Evolutionary conservation across 2,888 invertebrate genomes (phyloP).

Genomic region (Sarcophaga carnaria): DNA sequence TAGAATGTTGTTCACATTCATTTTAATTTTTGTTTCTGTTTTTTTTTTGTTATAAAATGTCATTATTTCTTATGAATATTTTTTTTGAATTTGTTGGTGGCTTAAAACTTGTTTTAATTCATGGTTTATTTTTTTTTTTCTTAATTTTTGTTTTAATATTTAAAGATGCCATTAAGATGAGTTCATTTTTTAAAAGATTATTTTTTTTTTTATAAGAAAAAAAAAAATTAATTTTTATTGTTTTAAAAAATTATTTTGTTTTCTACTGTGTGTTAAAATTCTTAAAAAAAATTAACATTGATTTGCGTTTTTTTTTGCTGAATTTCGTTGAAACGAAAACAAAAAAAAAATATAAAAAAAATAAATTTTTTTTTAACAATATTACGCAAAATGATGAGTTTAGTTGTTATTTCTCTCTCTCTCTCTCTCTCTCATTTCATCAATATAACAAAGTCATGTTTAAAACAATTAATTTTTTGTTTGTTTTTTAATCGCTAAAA

Average conservation of each 20-base stretch:
- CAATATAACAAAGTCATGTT: constrained; percentile 40
- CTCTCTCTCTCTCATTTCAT: not conserved
- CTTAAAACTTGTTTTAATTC: constrained; percentile 55
- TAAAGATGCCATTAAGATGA: constrained; percentile 61
- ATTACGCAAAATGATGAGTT: constrained; percentile 7
- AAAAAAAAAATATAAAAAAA: constrained; percentile 11
- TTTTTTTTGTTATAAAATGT: constrained; percentile 33
- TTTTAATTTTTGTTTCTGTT: constrained; percentile 26
- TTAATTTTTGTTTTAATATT: constrained; percentile 2
- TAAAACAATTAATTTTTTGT: not conserved
- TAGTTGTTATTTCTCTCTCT: not conserved
- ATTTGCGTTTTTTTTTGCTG: constrained; percentile 25
- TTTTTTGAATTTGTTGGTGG: constrained; percentile 19
- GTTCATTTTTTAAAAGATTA: constrained; percentile 56
- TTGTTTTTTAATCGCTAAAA: not conserved
- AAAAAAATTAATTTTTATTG: constrained; percentile 11
- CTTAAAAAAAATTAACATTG: constrained; percentile 43
- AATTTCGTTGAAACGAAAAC: constrained; percentile 14
- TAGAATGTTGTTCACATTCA: constrained; percentile 20
- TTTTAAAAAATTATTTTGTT: not conserved
- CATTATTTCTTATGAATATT: constrained; percentile 26
- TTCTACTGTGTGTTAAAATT: constrained; percentile 27
- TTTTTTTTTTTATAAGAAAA: constrained; percentile 23
- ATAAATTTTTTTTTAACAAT: not conserved
- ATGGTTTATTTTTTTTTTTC: constrained; percentile 14